A percentile compares a stretch with the other conserved stretches of the same genome.
Conservation (phyloP, 2,113 vertebrate genomes). For the Aspidoscelis tigris region DNA sequence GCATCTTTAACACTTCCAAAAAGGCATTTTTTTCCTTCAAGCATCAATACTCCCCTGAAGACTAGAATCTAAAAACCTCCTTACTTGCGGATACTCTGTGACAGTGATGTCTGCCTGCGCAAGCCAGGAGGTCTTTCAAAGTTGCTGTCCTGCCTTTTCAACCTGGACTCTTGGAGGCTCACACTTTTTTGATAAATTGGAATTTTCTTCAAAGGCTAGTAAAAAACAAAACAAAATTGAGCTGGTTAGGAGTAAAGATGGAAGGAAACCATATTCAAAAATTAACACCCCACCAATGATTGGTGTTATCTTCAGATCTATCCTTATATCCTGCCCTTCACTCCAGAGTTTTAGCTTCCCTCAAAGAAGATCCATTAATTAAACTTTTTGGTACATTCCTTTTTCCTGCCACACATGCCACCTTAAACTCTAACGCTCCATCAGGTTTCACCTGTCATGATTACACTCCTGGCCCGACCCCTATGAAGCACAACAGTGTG, state of each 20-base stretch:
- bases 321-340: too few species aligned
- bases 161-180: constrained; percentile 78
- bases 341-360: too few species aligned
- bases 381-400: too few species aligned
- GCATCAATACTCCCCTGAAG: background rate
- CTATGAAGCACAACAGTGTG: too few species aligned
- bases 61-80: background rate
- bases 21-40: background rate
- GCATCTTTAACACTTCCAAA: background rate
- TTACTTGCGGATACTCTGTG: constrained; percentile 94
- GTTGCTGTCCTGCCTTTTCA: constrained; percentile 56
- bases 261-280: background rate
- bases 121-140: constrained; percentile 75
- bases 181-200: constrained; percentile 80
- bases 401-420: too few species aligned
- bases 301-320: background rate
- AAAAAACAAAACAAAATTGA: background rate
- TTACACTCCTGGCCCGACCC: too few species aligned
- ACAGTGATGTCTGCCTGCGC: constrained; percentile 87
- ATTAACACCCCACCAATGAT: background rate
- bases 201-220: constrained; percentile 76
- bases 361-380: too few species aligned
- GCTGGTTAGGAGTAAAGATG: background rate
- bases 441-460: too few species aligned
- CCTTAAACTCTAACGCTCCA: too few species aligned